phyloP scores from a whole-genome alignment of 2,888 invertebrate genomes.

The Heliconius sara region DNA sequence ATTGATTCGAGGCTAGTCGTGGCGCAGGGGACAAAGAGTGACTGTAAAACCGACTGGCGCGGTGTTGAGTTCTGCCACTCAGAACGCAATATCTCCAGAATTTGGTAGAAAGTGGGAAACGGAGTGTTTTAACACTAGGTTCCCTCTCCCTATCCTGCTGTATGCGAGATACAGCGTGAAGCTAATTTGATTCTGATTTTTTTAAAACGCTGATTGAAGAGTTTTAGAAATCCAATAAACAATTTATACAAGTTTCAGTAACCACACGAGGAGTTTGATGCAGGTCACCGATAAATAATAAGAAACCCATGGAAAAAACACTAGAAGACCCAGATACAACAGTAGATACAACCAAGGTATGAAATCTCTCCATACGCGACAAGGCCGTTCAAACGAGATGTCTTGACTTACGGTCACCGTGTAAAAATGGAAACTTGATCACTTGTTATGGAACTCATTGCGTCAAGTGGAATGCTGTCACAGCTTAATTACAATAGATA shows the following conservation, averaged over 20 bases:
- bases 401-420: slow-evolving; percentile 35
- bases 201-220: too few relatives aligned
- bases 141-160: too few relatives aligned
- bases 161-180: too few relatives aligned
- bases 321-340: not conserved
- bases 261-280: not conserved
- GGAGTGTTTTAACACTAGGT: too few relatives aligned
- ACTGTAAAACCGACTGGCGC: too few relatives aligned
- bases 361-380: slow-evolving; percentile 40
- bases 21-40: too few relatives aligned
- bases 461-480: slow-evolving; percentile 44
- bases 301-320: slow-evolving; percentile 15
- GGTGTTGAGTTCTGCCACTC: too few relatives aligned
- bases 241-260: not conserved
- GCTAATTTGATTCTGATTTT: too few relatives aligned
- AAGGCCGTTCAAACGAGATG: slow-evolving; percentile 44
- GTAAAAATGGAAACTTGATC: slow-evolving; percentile 48
- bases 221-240: too few relatives aligned
- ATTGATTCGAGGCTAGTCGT: too few relatives aligned
- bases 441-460: slow-evolving; percentile 44
- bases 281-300: slow-evolving; percentile 1
- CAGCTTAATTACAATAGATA: slow-evolving; percentile 35
- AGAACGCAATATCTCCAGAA: too few relatives aligned
- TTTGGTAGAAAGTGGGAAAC: too few relatives aligned
- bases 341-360: not conserved